A percentile compares a stretch with the other conserved stretches of the same genome.
phyloP scores from a whole-genome alignment of 2,113 vertebrate genomes.

The Chunga burmeisteri region DNA sequence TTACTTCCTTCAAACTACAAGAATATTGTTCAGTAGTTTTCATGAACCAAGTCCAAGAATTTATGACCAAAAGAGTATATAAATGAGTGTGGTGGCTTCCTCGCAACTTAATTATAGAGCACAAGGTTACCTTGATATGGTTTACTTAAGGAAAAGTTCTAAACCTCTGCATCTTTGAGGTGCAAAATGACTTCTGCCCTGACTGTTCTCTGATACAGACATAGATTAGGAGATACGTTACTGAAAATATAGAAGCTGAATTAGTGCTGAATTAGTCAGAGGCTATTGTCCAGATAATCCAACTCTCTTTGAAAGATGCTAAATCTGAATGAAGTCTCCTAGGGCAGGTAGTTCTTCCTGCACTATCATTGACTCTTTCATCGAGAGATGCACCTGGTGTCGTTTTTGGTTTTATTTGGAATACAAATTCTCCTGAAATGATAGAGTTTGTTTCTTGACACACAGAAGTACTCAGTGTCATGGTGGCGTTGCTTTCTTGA shows the following conservation, averaged over 20 bases:
- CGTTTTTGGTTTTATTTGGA: neutral
- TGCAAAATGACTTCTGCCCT: neutral
- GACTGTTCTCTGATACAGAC: neutral
- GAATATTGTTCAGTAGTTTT: neutral
- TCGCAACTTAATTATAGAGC: neutral
- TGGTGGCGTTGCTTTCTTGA: neutral
- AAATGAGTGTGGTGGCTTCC: neutral
- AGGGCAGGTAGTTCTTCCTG: neutral
- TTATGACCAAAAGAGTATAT: neutral
- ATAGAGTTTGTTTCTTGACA: neutral
- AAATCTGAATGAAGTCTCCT: neutral
- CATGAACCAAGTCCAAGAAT: neutral
- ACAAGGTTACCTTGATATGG: neutral
- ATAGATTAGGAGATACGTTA: neutral
- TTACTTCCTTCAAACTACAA: neutral
- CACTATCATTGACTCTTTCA: neutral
- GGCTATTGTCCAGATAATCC: neutral
- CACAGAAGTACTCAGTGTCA: neutral
- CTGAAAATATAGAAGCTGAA: neutral
- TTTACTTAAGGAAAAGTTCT: neutral
- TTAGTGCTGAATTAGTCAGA: neutral
- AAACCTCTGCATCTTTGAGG: neutral
- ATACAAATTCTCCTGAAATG: neutral
- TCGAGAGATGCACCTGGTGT: neutral
- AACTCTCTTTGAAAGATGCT: neutral